Percentiles rank a stretch among this genome's conserved stretches.
Evolutionary conservation across 2,888 invertebrate genomes (phyloP).

Genomic region (Leucophora obtusa): DNA sequence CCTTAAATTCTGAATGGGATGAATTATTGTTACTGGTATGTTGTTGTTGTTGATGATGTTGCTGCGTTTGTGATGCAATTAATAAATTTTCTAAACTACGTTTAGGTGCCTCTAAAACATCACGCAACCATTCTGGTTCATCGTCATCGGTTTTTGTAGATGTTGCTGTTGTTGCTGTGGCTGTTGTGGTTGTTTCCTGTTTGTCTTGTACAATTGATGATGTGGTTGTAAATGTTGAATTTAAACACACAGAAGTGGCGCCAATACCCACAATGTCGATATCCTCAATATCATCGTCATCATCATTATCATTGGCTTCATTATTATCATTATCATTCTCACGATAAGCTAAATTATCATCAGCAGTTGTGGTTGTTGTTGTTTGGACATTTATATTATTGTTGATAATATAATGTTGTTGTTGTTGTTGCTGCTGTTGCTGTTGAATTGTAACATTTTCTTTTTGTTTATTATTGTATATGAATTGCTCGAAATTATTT

Average conservation of each 20-base stretch:
- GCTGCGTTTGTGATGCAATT: conserved; percentile 65
- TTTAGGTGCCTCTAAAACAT: conserved; percentile 81
- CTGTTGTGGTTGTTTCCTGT: conserved; percentile 56
- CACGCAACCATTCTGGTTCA: conserved; percentile 81
- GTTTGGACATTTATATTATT: conserved; percentile 42
- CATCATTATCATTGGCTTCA: conserved; percentile 45
- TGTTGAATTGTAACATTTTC: conserved; percentile 47
- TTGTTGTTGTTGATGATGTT: conserved; percentile 36
- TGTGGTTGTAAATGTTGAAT: conserved; percentile 69
- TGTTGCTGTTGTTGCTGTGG: conserved; percentile 69
- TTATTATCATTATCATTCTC: conserved; percentile 53
- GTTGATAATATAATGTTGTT: conserved; percentile 34
- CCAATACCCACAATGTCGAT: conserved; percentile 73
- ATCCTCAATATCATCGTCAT: conserved; percentile 71
- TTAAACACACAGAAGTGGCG: conserved; percentile 65
- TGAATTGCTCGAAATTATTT: conserved; percentile 57
- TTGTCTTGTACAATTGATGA: conserved; percentile 66
- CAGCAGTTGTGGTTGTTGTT: conserved; percentile 38
- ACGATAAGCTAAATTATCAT: conserved; percentile 48
- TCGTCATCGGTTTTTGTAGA: conserved; percentile 75
- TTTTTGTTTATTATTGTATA: conserved; percentile 52
- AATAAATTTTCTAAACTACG: conserved; percentile 76
- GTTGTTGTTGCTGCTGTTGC: conserved; percentile 30
- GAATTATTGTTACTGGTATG: conserved; percentile 14
- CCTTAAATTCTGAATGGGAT: conserved; percentile 38